Evolutionary conservation across 2,797 vertebrate species (phyloP), one percentile per base, ranked within the genome.

Genomic region (Gymnothorax reevesii): DNA sequence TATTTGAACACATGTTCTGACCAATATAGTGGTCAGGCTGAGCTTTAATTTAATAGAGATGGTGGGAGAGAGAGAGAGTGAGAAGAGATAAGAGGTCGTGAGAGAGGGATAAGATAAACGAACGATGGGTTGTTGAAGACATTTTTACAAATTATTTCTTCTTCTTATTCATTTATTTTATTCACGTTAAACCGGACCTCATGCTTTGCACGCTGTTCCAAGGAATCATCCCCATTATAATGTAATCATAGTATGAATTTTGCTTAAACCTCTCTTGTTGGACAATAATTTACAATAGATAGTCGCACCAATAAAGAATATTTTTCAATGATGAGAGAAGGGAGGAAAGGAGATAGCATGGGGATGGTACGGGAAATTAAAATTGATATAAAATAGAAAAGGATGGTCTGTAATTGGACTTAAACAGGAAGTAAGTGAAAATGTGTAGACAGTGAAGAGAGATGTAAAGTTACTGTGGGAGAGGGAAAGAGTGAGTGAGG

Each of bases 261-360:
- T 12, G 5, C 52, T 77, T 77, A 5, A 77, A 77, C 13, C 27
- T 17, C 42, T 42, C 17, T 25, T 25, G 12, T 69, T 22, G 64
- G 2, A 12, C 69, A 33, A 15, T 73, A 27, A 25, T 15, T 42
- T 73, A 27, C 25, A 73, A 73, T 33, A 27, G 22, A n/a, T 15
- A 42, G 27, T 33, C 69, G 33, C 27, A 42, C 12, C 69, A 73
- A 33, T 73, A 73, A 73, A 73, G 25, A 73, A 27, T 73, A 73
- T 73, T 73, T 73, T 73, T 10, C 27, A 33, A 33, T 73, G 69
- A 73, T 49, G 42, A 54, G 83, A 54, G 6, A 84, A n/a, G 49
- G n/a, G 57, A n/a, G 84, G 33, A 33, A 15, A 64, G 57, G 13
- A 87, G 25, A 80, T 69, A 71, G 88, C 85, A 88, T 64, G 25